Evolutionary conservation across 2,797 vertebrate genomes (phyloP), one percentile per base, ranked within the genome.

Genomic region (Ciconia nigra): DNA sequence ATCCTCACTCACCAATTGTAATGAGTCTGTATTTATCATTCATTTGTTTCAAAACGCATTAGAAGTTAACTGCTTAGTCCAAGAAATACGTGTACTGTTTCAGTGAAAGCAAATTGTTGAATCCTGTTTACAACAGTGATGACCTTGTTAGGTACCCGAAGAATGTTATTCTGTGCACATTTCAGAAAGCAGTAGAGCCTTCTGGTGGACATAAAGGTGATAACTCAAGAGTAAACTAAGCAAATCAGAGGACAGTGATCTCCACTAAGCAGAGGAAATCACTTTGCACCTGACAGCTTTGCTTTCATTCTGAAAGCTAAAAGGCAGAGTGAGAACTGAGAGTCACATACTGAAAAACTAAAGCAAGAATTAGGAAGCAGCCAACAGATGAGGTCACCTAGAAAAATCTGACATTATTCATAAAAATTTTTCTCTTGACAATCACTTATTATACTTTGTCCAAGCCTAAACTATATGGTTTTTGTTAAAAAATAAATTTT

Each of bases 251-350:
- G 66, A 95, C 62, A 89, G 58, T 17, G 92, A 90, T 81, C 90
- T 89, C 83, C 76, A 80, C 87, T 96, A 97, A 97, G 90, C 91
- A 96, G 86, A 90, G 88, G 73, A 97, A 96, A 97, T 97, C 91
- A 96, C 83, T 97, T 90, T 81, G 80, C 93, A 98, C 97, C 96
- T 98, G 97, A 97, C 82, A 96, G 93, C 77, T 85, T 70, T 93
- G 92, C 71, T 97, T 91, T 92, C 74, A 90, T 58, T 63, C 90
- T 85, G 71, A 95, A 96, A 93, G 59, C 14, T 35, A 94, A 97
- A 93, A 91, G 82, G 83, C 85, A 33, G 54, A 95, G 72, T 83
- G 90, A 98, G 78, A 95, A 84, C 81, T 15, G 37, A 93, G 87
- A 95, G 90, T 91, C 81, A 96, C 61, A 57, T 46, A 61, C 58